phyloP scores from a whole-genome alignment of 1,140 invertebrate genomes.

The Kradibia gibbosae region DNA sequence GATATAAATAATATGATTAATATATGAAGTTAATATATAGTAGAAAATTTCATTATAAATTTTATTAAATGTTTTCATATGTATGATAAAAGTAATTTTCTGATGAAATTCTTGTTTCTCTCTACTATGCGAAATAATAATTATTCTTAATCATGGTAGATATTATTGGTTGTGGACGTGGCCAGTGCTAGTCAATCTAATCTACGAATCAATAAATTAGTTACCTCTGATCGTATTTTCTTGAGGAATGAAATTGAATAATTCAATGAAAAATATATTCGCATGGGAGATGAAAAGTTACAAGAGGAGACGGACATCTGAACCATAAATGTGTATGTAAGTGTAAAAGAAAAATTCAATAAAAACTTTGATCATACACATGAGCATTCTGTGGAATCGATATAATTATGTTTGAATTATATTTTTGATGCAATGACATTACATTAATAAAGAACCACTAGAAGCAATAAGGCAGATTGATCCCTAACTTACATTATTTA shows the following conservation, averaged over 20 bases:
- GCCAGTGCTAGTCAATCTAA: background rate
- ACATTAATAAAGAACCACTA: conserved; percentile 59
- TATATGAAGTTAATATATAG: too few relatives aligned
- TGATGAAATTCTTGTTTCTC: background rate
- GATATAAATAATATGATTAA: too few relatives aligned
- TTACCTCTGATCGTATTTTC: conserved; percentile 29
- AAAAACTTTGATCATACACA: conserved; percentile 53
- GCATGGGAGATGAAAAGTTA: background rate
- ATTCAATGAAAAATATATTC: conserved; percentile 28
- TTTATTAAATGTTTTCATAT: background rate
- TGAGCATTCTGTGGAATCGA: conserved; percentile 45
- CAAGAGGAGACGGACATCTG: background rate
- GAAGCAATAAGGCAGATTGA: background rate
- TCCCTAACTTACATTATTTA: too few relatives aligned
- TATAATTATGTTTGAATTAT: conserved; percentile 61
- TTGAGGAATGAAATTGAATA: conserved; percentile 15
- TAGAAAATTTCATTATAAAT: too few relatives aligned
- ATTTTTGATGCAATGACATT: conserved; percentile 58
- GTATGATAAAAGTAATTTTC: background rate
- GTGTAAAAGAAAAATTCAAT: conserved; percentile 53
- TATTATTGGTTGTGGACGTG: background rate
- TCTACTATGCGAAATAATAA: background rate
- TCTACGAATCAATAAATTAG: conserved; percentile 26
- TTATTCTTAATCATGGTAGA: background rate
- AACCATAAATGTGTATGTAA: background rate